Conservation (phyloP, 2,888 invertebrate genomes). For the Trachelus troglodyta region DNA sequence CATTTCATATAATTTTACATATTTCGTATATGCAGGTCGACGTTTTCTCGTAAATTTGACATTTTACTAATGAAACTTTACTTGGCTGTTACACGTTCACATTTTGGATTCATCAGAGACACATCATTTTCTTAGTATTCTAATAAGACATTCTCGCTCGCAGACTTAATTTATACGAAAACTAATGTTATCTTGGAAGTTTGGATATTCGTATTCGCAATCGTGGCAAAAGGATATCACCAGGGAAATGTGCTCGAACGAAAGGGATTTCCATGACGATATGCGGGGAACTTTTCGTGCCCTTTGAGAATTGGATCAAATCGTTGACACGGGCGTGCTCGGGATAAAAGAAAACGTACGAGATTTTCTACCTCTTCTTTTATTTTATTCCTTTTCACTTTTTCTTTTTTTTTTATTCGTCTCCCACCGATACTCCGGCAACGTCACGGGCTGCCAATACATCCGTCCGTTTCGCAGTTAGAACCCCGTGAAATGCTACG, state of each 20-base stretch:
- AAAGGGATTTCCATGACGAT: not conserved
- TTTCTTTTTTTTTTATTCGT: not conserved
- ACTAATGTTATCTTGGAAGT: not conserved
- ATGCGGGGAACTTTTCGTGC: not conserved
- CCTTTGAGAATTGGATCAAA: not conserved
- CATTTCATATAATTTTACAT: not conserved
- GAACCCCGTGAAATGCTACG: not conserved
- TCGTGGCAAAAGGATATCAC: not conserved
- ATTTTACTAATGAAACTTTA: not conserved
- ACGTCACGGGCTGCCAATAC: not conserved
- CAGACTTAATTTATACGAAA: not conserved
- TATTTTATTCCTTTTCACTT: constrained; percentile 2
- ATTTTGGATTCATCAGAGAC: not conserved
- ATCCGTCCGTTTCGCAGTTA: not conserved
- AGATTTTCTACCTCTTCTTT: constrained; percentile 11
- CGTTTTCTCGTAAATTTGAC: not conserved
- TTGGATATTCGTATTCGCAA: not conserved
- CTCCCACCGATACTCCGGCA: not conserved
- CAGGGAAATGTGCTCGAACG: not conserved
- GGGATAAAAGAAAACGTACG: constrained; percentile 9
- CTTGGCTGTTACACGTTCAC: not conserved
- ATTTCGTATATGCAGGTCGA: not conserved
- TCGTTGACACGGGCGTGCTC: not conserved
- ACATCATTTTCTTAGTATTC: not conserved
- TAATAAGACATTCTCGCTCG: not conserved